A percentile compares a stretch with the other conserved stretches of the same genome.
Evolutionary conservation across 2,888 invertebrate genomes (phyloP).

Genomic region (Aproaerema taeniolella): DNA sequence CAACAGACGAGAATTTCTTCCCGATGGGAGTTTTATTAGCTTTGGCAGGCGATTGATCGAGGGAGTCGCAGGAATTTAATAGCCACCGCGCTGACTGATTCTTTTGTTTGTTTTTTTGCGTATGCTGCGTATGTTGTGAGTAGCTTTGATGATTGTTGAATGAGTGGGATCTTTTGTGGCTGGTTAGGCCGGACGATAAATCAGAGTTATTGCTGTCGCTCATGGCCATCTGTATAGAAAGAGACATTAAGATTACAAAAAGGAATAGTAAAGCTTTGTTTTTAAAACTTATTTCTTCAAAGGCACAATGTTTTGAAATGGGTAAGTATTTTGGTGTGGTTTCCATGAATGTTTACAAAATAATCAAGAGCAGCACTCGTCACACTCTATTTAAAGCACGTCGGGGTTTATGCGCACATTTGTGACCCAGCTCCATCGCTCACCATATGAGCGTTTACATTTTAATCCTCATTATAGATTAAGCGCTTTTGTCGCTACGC

Average conservation of each 20-base stretch:
- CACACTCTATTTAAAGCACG: conserved; percentile 35
- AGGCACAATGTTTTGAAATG: conserved; percentile 6
- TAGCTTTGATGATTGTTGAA: conserved; percentile 84
- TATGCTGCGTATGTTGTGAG: conserved; percentile 79
- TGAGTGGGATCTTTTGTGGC: conserved; percentile 83
- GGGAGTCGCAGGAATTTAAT: conserved; percentile 69
- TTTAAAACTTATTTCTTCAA: conserved; percentile 6
- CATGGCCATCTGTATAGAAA: conserved; percentile 79
- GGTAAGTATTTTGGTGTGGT: conserved; percentile 13
- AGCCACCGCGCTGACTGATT: conserved; percentile 75
- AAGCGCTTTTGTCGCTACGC: conserved; percentile 8
- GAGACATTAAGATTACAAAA: conserved; percentile 18
- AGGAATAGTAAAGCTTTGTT: not conserved
- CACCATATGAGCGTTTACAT: conserved; percentile 16
- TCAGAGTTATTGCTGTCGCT: conserved; percentile 74
- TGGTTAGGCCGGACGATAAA: conserved; percentile 71
- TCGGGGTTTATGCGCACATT: conserved; percentile 26
- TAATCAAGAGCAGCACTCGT: conserved; percentile 31
- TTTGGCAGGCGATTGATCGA: conserved; percentile 64
- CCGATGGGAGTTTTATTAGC: conserved; percentile 71
- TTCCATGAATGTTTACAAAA: conserved; percentile 28
- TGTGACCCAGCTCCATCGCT: conserved; percentile 20
- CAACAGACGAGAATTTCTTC: conserved; percentile 77
- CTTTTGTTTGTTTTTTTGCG: conserved; percentile 79
- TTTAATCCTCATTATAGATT: conserved; percentile 12